phyloP scores from a whole-genome alignment of 2,888 invertebrate species.

The Macrosoma leucophasiata region DNA sequence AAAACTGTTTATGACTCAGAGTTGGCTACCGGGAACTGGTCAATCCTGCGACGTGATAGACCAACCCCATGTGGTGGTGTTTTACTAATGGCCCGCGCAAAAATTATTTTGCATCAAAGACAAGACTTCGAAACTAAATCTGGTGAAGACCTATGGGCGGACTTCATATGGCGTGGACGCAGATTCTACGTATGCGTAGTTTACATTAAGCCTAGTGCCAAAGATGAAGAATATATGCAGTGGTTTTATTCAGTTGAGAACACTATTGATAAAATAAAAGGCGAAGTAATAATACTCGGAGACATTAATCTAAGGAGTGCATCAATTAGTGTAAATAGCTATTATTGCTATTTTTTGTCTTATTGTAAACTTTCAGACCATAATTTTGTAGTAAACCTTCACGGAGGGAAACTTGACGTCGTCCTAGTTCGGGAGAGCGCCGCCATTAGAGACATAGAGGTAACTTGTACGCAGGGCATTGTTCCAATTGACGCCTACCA shows the following conservation, averaged over 20 bases:
- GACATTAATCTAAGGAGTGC: conserved; percentile 15
- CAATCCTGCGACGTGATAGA: conserved; percentile 17
- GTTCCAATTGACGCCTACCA: no score
- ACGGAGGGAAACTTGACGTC: conserved; percentile 13
- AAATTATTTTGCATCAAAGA: conserved; percentile 7
- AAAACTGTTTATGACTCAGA: conserved; percentile 13
- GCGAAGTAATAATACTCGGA: conserved; percentile 12
- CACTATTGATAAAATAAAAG: conserved; percentile 9
- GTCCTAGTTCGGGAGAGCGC: conserved; percentile 12
- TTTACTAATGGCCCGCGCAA: conserved; percentile 11
- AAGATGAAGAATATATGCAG: conserved; percentile 12
- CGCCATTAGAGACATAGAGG: conserved; percentile 6
- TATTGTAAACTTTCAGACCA: conserved; percentile 10
- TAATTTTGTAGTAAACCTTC: conserved; percentile 10
- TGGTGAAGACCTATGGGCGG: conserved; percentile 21
- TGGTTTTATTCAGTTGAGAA: conserved; percentile 16
- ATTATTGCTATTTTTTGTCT: conserved; percentile 13
- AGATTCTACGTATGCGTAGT: conserved; percentile 14
- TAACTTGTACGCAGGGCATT: no score
- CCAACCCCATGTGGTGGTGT: conserved; percentile 13
- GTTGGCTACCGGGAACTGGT: conserved; percentile 10
- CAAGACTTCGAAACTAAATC: conserved; percentile 12
- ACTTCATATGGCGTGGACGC: conserved; percentile 7
- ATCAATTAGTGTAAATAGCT: conserved; percentile 6
- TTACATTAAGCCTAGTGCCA: conserved; percentile 17